A percentile compares a stretch with the other conserved stretches of the same genome.
Evolutionary conservation across 2,797 vertebrate genomes (phyloP).

Genomic region (Merluccius polli): DNA sequence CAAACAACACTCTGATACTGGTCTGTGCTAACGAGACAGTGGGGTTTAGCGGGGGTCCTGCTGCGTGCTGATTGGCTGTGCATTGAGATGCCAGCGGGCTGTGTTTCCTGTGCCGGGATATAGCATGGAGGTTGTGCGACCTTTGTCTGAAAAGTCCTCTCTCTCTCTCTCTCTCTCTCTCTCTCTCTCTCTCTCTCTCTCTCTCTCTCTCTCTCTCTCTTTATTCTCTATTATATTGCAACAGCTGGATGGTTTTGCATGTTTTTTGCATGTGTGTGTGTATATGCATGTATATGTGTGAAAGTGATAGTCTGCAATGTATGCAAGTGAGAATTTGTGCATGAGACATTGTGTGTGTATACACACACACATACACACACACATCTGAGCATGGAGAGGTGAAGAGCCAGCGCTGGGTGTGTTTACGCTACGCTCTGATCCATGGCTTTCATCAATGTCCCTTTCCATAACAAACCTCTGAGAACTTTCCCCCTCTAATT

Average conservation of each 20-base stretch:
- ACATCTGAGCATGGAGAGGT: conserved; percentile 15
- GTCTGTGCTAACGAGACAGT: neutral
- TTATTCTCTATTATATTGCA: neutral
- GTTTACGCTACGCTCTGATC: conserved; percentile 33
- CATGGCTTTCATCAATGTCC: conserved; percentile 21
- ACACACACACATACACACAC: conserved; percentile 3
- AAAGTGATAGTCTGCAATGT: neutral
- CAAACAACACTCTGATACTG: neutral
- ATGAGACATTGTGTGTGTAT: neutral
- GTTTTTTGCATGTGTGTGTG: neutral
- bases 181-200: neutral
- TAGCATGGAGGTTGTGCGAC: neutral
- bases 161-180: neutral
- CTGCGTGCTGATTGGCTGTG: conserved; percentile 1
- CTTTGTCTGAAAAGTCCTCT: neutral
- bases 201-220: neutral
- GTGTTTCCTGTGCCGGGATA: neutral
- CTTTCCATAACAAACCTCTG: conserved; percentile 49
- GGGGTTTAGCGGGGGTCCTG: neutral
- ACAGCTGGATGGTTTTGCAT: neutral
- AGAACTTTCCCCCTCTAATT: conserved; percentile 43
- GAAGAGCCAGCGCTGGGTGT: conserved; percentile 22
- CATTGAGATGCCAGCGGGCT: neutral
- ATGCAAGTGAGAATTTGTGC: neutral
- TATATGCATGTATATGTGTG: neutral